phyloP scores from a whole-genome alignment of 2,797 vertebrate species.

The Epinephelus awoara region DNA sequence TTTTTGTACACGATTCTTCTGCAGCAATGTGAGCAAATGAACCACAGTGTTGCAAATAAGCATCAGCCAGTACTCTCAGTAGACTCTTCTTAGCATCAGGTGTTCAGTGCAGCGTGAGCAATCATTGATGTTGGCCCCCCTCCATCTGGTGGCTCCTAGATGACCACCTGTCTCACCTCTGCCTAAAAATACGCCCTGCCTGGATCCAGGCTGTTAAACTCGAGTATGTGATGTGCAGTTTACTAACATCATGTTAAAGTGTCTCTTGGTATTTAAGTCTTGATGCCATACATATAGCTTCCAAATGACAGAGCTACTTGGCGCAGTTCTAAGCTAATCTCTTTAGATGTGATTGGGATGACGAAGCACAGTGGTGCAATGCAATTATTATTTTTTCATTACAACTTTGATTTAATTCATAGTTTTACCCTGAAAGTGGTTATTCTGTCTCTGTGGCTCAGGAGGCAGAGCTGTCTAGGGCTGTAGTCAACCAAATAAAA shows the following conservation, averaged over 20 bases:
- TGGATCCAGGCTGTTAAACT: neutral
- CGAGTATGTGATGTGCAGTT: neutral
- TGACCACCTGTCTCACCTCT: neutral
- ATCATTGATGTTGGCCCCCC: neutral
- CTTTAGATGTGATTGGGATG: neutral
- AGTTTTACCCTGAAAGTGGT: neutral
- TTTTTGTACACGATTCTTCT: neutral
- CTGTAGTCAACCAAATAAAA: no score
- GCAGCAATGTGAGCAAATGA: neutral
- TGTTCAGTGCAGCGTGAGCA: constrained; percentile 4
- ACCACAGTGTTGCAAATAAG: neutral
- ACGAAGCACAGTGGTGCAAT: neutral
- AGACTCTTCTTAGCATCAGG: neutral
- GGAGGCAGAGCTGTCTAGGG: no score
- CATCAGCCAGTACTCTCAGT: neutral
- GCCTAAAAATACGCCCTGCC: neutral
- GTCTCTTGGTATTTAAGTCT: neutral
- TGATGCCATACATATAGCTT: neutral
- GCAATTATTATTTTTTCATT: neutral
- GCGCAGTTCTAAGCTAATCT: neutral
- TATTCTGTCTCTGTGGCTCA: constrained; percentile 1
- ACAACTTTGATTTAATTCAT: neutral
- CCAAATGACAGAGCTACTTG: neutral
- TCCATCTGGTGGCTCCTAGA: neutral
- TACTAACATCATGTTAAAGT: neutral